A percentile compares a stretch with the other conserved stretches of the same genome.
Conservation (phyloP, 1,140 invertebrate species). For the Plectrocnemia conspersa region DNA sequence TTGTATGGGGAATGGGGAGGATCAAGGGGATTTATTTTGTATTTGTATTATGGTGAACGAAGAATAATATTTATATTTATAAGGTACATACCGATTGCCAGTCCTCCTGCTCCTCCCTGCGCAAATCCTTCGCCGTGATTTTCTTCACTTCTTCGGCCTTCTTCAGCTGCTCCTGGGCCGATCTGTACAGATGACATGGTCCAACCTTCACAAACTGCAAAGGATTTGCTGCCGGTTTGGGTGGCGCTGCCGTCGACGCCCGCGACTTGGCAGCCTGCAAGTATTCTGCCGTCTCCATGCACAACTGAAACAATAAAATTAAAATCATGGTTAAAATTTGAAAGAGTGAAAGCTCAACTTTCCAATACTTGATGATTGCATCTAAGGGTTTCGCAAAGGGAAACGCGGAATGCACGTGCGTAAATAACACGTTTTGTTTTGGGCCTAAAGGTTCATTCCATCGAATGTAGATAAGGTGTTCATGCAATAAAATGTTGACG, state of each 20-base stretch:
- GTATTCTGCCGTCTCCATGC: conserved; percentile 47
- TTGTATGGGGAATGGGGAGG: no score
- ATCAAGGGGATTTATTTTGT: no score
- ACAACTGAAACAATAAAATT: conserved; percentile 38
- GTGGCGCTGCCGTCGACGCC: conserved; percentile 52
- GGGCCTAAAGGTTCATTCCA: no score
- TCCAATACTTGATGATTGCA: neutral
- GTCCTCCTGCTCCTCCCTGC: conserved; percentile 77
- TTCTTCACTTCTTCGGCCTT: conserved; percentile 80
- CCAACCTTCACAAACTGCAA: conserved; percentile 85
- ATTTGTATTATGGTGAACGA: no score
- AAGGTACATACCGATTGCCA: conserved; percentile 81
- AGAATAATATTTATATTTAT: neutral
- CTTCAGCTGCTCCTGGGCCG: conserved; percentile 79
- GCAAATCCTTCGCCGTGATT: conserved; percentile 61
- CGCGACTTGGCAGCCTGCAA: conserved; percentile 40
- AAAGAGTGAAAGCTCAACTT: neutral
- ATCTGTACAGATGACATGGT: conserved; percentile 76
- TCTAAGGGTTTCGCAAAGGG: no score
- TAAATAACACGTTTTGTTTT: no score
- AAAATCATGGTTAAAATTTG: no score
- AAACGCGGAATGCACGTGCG: no score
- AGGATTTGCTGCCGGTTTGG: conserved; percentile 77
- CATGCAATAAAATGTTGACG: no score
- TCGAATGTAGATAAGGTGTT: no score